Conservation (phyloP, 2,113 vertebrate genomes). For the Excalfactoria chinensis region DNA sequence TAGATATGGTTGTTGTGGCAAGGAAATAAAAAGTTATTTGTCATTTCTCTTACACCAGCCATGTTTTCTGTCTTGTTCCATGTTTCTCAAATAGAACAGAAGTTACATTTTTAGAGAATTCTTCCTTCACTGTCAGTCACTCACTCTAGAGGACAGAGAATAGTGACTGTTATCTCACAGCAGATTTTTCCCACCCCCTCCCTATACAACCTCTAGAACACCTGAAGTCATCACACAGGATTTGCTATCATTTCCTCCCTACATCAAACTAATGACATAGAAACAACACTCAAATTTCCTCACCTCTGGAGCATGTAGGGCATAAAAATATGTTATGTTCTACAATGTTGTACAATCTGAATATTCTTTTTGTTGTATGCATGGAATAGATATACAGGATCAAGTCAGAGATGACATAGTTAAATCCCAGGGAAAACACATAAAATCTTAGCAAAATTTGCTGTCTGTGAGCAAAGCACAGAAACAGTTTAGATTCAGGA, state of each 20-base stretch:
- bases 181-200: neutral
- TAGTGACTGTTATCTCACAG: neutral
- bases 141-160: neutral
- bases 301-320: neutral
- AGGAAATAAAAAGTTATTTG: neutral
- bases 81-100: neutral
- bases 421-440: neutral
- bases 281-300: neutral
- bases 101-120: neutral
- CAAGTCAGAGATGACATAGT: neutral
- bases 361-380: neutral
- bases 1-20: neutral
- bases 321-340: neutral
- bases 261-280: neutral
- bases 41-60: neutral
- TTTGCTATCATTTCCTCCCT: neutral
- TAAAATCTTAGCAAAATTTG: neutral
- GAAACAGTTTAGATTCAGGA: neutral
- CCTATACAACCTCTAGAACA: neutral
- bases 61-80: neutral
- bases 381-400: neutral
- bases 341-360: neutral
- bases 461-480: accelerated
- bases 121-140: neutral
- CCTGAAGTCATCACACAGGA: neutral